phyloP scores from a whole-genome alignment of 2,888 invertebrate species.

The Erebia palarica region DNA sequence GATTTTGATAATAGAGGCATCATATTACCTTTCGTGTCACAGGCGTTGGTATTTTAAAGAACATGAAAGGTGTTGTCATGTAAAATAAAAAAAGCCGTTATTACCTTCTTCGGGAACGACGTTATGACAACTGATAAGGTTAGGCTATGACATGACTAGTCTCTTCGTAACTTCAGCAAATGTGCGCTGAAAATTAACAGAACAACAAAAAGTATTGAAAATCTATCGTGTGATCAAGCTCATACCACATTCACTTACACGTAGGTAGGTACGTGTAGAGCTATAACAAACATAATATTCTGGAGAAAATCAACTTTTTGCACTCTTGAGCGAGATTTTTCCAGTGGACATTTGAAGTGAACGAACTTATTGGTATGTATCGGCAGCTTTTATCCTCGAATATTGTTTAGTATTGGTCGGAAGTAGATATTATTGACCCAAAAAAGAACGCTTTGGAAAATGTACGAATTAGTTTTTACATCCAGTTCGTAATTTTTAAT shows the following conservation, averaged over 20 bases:
- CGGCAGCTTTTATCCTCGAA: conserved; percentile 23
- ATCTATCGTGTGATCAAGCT: no score
- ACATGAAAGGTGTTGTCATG: no score
- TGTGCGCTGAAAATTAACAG: neutral
- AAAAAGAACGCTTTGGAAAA: conserved; percentile 16
- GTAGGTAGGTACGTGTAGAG: neutral
- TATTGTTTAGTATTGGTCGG: neutral
- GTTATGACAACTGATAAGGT: no score
- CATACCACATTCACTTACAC: neutral
- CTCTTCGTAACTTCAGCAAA: no score
- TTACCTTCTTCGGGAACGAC: no score
- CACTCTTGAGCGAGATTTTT: conserved; percentile 28
- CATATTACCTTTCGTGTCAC: no score
- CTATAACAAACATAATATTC: conserved; percentile 29
- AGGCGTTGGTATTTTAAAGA: no score
- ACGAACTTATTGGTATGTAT: conserved; percentile 34
- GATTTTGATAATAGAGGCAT: no score
- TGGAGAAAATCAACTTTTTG: conserved; percentile 31
- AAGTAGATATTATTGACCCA: conserved; percentile 16
- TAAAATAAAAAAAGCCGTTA: no score
- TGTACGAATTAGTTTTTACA: neutral
- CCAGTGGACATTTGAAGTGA: conserved; percentile 27
- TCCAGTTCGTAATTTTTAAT: neutral
- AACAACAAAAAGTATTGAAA: neutral
- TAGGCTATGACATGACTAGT: no score